Conservation (phyloP, 2,888 invertebrate species). For the Schizaphis graminum region DNA sequence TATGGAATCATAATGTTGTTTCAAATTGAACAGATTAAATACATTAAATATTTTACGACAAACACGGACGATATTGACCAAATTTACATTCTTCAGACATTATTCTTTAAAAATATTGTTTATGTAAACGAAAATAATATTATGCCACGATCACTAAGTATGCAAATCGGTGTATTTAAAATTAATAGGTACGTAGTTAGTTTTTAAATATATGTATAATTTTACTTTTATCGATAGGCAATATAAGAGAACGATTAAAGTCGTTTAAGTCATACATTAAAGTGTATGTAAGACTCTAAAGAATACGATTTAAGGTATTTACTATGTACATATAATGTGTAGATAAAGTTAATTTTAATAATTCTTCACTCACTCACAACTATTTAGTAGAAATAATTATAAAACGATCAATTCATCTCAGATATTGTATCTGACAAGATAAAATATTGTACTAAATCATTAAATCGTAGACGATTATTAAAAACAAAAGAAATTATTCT, state of each 20-base stretch:
- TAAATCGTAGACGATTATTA: neutral
- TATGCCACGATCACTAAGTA: rapidly evolving
- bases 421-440: neutral
- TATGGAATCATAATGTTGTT: neutral
- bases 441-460: neutral
- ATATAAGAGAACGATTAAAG: no score
- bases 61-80: neutral
- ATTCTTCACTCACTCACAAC: neutral
- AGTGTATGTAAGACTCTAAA: no score
- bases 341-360: neutral
- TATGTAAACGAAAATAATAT: no score
- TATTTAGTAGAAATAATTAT: neutral
- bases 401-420: neutral
- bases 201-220: no score
- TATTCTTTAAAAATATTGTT: neutral
- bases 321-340: neutral
- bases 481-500: neutral
- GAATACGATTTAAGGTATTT: no score
- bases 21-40: neutral
- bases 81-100: neutral
- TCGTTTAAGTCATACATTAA: no score
- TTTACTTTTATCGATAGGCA: no score
- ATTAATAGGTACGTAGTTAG: no score
- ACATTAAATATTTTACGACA: neutral
- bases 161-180: neutral